Percentiles rank a stretch among this genome's conserved stretches.
Conservation (phyloP, 1,140 invertebrate genomes). For the Prorops nasuta region DNA sequence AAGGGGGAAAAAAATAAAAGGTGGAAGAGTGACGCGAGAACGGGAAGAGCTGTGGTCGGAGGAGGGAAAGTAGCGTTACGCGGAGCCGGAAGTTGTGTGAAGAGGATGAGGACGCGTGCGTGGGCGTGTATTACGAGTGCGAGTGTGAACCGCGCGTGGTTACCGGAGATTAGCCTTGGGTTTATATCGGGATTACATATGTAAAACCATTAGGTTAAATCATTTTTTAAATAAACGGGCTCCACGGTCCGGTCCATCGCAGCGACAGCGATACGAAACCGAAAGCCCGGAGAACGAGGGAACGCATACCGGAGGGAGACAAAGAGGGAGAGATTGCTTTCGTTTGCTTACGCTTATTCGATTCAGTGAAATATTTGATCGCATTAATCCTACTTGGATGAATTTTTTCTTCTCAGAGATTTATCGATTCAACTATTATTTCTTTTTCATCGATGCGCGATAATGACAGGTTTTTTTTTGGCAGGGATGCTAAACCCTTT, state of each 20-base stretch:
- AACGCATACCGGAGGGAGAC: no score
- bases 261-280: no score
- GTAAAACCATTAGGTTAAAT: slow-evolving; percentile 58
- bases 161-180: slow-evolving; percentile 52
- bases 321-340: slow-evolving; percentile 18
- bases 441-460: no score
- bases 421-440: no score
- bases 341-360: slow-evolving; percentile 13
- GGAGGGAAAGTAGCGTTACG: slow-evolving; percentile 10
- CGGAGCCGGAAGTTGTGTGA: not conserved
- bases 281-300: no score
- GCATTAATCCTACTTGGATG: no score
- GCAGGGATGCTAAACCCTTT: no score
- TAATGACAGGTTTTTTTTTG: no score
- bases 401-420: no score
- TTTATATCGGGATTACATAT: slow-evolving; percentile 58
- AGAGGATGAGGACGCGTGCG: slow-evolving; percentile 1
- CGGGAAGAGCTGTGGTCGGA: slow-evolving; percentile 7
- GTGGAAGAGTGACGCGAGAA: slow-evolving; percentile 8
- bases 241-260: slow-evolving; percentile 3
- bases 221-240: slow-evolving; percentile 55
- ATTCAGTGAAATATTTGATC: not conserved
- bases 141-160: slow-evolving; percentile 48
- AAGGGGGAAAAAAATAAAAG: slow-evolving; percentile 10
- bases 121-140: slow-evolving; percentile 33